Conservation (phyloP, 2,797 vertebrate species). For the Aphelocoma californica region DNA sequence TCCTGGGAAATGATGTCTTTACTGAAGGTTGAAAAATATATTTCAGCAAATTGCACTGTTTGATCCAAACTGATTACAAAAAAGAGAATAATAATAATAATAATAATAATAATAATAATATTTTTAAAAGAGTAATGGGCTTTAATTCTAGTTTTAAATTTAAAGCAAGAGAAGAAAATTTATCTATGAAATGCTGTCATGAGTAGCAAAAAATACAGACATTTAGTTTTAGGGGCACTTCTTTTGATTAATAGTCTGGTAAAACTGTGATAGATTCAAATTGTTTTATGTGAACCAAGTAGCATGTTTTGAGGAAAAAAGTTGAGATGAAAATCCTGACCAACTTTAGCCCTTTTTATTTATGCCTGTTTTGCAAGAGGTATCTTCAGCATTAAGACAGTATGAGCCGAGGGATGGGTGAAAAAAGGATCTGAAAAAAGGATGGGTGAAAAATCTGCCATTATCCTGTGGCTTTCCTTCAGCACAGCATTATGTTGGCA, state of each 20-base stretch:
- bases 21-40: not conserved
- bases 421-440: not conserved
- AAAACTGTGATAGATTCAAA: not conserved
- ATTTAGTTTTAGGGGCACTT: not conserved
- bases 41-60: not conserved
- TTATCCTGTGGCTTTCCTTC: not conserved
- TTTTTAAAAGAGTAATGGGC: not conserved
- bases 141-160: not conserved
- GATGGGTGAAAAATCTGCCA: not conserved
- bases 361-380: not conserved
- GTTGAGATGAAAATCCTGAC: not conserved
- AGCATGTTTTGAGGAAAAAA: not conserved
- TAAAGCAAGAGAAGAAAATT: not conserved
- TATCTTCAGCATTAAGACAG: not conserved
- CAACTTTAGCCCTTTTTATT: not conserved
- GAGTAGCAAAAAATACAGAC: not conserved
- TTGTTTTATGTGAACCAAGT: not conserved
- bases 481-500: not conserved
- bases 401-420: not conserved
- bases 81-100: too few relatives aligned
- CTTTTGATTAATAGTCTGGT: not conserved
- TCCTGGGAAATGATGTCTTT: not conserved
- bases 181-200: not conserved
- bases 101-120: too few relatives aligned
- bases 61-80: not conserved